Evolutionary conservation across 2,113 vertebrate species (phyloP), one percentile per base, ranked within the genome.

Genomic region (Carollia perspicillata): DNA sequence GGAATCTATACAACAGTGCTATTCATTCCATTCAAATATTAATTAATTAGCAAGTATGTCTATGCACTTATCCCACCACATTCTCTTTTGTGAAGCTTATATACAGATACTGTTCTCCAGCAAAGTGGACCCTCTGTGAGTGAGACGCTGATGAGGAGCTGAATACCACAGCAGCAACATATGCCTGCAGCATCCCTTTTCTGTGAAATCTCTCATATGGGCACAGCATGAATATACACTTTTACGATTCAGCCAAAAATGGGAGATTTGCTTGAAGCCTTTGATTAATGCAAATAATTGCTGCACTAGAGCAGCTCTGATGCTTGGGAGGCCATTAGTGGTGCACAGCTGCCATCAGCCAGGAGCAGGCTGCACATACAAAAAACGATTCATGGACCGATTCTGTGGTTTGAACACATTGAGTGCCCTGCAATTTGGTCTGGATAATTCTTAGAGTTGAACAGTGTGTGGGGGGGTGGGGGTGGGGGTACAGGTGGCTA

Each of bases 201-300:
- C 90, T 90, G 49, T 95, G 92, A 96, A 93, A 95, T 93, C 75
- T 92, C 58, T 95, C 87, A 66, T 93, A 84, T 92, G 97, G 85
- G 66, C 93, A 86, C 95, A 97, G 92, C 75, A 23, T 96, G 90
- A 95, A 92, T 95, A 88, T 80, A 71, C 72, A 92, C 83, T 95
- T 96, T 94, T 51, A 93, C 87, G 86, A 58, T 84, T 96, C 92
- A 95, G 87, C 65, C 96, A 37, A 86, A 92, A 85, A 69, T 95
- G 69, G 37, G 63, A 80, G 86, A 90, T 94, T 97, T 93, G 60
- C 96, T 95, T 90, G 96, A 97, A 97, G 95, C 86, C 95, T 97
- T 96, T 96, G 96, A 98, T 98, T 96, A 95, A 96, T 98, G 96
- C 95, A 96, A 94, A 96, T 97, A 96, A 95, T 96, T 96, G 96